phyloP scores from a whole-genome alignment of 2,888 invertebrate genomes.

The Pammene fasciana region DNA sequence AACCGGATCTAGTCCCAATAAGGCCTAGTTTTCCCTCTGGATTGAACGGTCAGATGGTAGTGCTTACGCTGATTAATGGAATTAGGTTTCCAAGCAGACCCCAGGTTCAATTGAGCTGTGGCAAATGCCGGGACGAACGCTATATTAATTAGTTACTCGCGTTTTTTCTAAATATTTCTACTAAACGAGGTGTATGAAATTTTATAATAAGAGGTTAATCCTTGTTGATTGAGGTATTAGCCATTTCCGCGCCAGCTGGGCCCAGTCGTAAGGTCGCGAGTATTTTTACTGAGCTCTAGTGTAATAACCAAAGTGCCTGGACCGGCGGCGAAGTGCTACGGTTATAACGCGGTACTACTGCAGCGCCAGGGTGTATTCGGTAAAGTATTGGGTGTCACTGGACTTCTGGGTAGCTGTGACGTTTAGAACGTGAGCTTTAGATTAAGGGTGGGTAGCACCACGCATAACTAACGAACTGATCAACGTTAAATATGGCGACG shows the following conservation, averaged over 20 bases:
- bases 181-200: not conserved
- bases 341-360: constrained; percentile 10
- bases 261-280: constrained; percentile 20
- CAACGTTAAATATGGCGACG: too few species aligned
- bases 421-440: too few species aligned
- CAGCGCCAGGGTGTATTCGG: not conserved
- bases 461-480: too few species aligned
- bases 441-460: too few species aligned
- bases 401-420: not conserved
- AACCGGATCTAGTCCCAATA: too few species aligned
- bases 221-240: constrained; percentile 6
- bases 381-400: not conserved
- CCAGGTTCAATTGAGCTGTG: too few species aligned
- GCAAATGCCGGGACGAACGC: too few species aligned
- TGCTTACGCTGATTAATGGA: too few species aligned
- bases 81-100: too few species aligned
- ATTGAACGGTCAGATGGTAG: too few species aligned
- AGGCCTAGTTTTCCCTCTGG: too few species aligned
- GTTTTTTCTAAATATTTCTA: not conserved
- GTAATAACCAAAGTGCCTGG: constrained; percentile 31
- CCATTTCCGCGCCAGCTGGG: constrained; percentile 5
- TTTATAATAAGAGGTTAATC: not conserved
- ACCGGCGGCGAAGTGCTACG: constrained; percentile 19
- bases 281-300: constrained; percentile 23
- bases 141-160: too few species aligned